Evolutionary conservation across 2,888 invertebrate species (phyloP).

Genomic region (Andricus quercusramuli): DNA sequence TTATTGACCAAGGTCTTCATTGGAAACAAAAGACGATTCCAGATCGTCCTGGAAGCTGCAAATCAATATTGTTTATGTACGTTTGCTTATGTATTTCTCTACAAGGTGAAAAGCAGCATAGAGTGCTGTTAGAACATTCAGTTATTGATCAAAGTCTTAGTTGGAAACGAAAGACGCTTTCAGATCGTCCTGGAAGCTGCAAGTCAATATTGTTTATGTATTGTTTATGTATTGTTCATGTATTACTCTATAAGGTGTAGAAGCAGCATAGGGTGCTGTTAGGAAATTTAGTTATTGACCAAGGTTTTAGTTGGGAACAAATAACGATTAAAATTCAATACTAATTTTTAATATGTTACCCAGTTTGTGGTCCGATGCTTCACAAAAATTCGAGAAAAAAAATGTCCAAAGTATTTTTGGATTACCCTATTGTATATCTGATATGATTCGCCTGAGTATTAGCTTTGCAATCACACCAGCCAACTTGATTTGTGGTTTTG

Average conservation of each 20-base stretch:
- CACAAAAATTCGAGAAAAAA: no score
- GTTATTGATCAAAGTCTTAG: conserved; percentile 11
- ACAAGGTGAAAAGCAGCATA: not conserved
- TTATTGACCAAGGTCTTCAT: no score
- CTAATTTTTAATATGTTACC: no score
- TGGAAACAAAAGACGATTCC: no score
- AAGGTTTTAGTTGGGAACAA: not conserved
- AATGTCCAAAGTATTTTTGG: no score
- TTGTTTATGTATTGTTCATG: no score
- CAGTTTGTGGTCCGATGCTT: no score
- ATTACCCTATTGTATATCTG: not conserved
- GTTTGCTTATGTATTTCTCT: not conserved
- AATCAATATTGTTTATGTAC: not conserved
- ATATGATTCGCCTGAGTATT: not conserved
- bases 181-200: conserved; percentile 33
- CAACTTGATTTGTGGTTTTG: not conserved
- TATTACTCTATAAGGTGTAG: not conserved
- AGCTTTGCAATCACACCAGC: not conserved
- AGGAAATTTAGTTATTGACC: not conserved
- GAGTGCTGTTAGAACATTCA: not conserved
- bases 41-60: no score
- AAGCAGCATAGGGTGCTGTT: not conserved
- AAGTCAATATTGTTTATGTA: no score
- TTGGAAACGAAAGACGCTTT: conserved; percentile 4
- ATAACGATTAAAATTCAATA: no score